Conservation (phyloP, 2,113 vertebrate species). For the Pseudolaguvia tuberculata region DNA sequence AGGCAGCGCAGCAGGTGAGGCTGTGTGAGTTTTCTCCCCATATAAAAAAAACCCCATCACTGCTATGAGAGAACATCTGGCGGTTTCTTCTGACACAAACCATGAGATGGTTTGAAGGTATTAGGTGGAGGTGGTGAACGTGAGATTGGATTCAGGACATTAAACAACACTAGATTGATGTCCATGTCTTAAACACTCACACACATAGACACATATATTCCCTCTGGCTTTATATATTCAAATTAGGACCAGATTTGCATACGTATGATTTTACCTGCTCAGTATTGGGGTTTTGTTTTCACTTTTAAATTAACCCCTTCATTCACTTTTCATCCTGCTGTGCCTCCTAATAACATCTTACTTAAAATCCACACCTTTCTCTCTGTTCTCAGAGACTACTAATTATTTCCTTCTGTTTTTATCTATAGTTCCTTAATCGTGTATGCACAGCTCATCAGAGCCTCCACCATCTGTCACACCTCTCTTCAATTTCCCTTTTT, state of each 20-base stretch:
- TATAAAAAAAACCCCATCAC: neutral
- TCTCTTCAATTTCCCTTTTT: neutral
- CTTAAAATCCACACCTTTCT: neutral
- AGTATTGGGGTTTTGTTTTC: slow-evolving; percentile 29
- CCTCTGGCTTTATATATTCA: slow-evolving; percentile 52
- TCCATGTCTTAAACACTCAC: neutral
- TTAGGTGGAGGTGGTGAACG: slow-evolving; percentile 13
- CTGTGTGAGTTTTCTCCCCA: neutral
- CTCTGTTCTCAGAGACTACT: neutral
- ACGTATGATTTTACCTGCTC: slow-evolving; percentile 37
- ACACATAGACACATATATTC: slow-evolving; percentile 13
- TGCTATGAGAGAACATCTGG: neutral
- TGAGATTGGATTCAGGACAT: slow-evolving; percentile 8
- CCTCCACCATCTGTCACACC: neutral
- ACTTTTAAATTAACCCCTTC: slow-evolving; percentile 25
- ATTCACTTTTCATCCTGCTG: slow-evolving; percentile 21
- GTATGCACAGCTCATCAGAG: neutral
- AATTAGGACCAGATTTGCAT: slow-evolving; percentile 50
- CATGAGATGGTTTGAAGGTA: slow-evolving; percentile 8
- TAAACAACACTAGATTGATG: neutral
- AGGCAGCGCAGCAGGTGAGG: neutral
- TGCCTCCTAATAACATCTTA: slow-evolving; percentile 22
- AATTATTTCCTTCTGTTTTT: neutral
- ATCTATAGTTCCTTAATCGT: neutral
- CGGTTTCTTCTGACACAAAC: neutral